phyloP scores from a whole-genome alignment of 2,113 vertebrate genomes.

The Sphyrna mokarran region DNA sequence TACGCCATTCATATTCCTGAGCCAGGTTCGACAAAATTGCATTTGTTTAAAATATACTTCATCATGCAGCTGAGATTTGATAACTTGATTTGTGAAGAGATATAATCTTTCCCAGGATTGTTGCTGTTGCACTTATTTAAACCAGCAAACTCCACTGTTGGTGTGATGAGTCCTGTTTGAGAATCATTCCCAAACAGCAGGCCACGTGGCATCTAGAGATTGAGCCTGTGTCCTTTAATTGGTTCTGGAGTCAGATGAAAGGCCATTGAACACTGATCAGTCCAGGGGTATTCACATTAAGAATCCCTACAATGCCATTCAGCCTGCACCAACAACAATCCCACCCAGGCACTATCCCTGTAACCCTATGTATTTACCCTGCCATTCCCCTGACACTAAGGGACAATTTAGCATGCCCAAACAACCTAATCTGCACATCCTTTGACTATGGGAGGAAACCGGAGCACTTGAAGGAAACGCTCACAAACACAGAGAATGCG shows the following conservation, averaged over 20 bases:
- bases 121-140: background rate
- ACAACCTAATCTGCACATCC: no score
- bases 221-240: background rate
- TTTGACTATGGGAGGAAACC: no score
- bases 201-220: background rate
- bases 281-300: no score
- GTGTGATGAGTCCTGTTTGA: background rate
- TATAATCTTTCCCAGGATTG: background rate
- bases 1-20: constrained; percentile 6
- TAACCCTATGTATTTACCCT: no score
- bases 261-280: background rate
- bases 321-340: no score
- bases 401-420: no score
- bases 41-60: constrained; percentile 29
- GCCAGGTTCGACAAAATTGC: constrained; percentile 22
- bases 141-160: background rate
- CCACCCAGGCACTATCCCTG: no score
- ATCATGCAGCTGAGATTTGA: constrained; percentile 23
- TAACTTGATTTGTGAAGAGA: background rate
- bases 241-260: background rate
- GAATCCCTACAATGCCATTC: no score
- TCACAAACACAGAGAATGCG: no score
- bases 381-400: no score
- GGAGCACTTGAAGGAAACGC: no score
- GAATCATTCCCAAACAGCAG: background rate